Conservation (phyloP, 2,888 invertebrate genomes). For the Auanema freiburgensis region DNA sequence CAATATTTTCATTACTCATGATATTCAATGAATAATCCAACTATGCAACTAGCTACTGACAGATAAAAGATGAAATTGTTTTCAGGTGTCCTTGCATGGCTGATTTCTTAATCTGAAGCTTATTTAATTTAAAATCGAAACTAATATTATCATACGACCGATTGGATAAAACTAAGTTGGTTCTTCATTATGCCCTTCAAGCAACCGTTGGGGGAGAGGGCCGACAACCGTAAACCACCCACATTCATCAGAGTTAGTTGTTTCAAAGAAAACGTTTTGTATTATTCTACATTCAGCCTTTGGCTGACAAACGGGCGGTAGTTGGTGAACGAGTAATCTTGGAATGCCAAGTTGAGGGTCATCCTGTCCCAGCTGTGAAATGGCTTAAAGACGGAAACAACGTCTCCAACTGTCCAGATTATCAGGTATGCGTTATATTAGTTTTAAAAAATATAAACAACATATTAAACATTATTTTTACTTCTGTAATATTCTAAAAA, state of each 20-base stretch:
- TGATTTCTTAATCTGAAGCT: background rate
- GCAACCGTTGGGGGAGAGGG: conserved; percentile 60
- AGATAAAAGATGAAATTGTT: no score
- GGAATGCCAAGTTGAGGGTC: conserved; percentile 63
- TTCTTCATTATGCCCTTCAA: conserved; percentile 55
- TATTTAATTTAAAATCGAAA: background rate
- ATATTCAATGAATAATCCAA: no score
- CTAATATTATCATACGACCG: no score
- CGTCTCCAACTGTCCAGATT: conserved; percentile 64
- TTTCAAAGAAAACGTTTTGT: background rate
- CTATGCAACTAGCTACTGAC: no score
- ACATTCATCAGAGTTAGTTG: conserved; percentile 55
- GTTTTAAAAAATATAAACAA: background rate
- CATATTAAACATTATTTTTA: background rate
- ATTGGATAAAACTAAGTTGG: background rate
- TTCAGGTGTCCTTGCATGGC: no score
- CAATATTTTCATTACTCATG: no score
- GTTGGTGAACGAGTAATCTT: conserved; percentile 62
- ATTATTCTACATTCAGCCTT: conserved; percentile 51
- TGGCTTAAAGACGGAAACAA: conserved; percentile 65
- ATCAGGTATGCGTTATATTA: conserved; percentile 43
- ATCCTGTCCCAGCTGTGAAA: conserved; percentile 64
- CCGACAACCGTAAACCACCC: conserved; percentile 56
- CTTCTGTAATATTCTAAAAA: conserved; percentile 1
- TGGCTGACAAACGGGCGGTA: conserved; percentile 63